Evolutionary conservation across 2,888 invertebrate species (phyloP).

Genomic region (Eristalis tenax): DNA sequence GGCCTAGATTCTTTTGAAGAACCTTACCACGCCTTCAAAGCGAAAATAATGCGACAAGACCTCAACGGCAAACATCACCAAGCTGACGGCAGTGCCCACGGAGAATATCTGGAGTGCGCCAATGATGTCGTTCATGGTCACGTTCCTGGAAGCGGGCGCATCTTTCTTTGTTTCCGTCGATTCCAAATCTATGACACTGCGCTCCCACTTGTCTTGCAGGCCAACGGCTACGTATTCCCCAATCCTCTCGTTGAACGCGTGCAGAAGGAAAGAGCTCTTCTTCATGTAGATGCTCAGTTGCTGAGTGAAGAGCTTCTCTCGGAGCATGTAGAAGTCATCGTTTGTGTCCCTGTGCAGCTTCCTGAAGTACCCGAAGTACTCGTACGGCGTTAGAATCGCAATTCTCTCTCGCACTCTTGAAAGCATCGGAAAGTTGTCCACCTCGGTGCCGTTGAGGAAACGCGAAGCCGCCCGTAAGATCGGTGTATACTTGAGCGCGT

Average conservation of each 20-base stretch:
- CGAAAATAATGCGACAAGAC: background rate
- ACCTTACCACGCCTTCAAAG: background rate
- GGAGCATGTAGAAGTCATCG: constrained; percentile 62
- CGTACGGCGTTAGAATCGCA: constrained; percentile 76
- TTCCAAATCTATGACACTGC: constrained; percentile 49
- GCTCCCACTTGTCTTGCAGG: constrained; percentile 74
- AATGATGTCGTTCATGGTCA: constrained; percentile 17
- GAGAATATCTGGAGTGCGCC: constrained; percentile 7
- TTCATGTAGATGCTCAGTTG: constrained; percentile 76
- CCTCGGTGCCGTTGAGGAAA: constrained; percentile 73
- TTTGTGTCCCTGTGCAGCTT: constrained; percentile 64
- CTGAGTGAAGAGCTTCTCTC: constrained; percentile 75
- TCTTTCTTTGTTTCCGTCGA: background rate
- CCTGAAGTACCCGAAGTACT: constrained; percentile 76
- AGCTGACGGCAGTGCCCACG: background rate
- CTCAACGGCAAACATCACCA: background rate
- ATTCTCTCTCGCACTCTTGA: constrained; percentile 60
- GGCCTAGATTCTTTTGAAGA: background rate
- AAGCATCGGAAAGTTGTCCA: constrained; percentile 74
- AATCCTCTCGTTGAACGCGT: constrained; percentile 74
- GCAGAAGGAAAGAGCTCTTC: constrained; percentile 74
- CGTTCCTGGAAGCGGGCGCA: background rate
- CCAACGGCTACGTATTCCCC: constrained; percentile 73
- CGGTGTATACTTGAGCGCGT: constrained; percentile 47
- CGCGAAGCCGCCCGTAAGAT: constrained; percentile 39